Evolutionary conservation across 2,797 vertebrate genomes (phyloP).

Genomic region (Bradypodion pumilum): DNA sequence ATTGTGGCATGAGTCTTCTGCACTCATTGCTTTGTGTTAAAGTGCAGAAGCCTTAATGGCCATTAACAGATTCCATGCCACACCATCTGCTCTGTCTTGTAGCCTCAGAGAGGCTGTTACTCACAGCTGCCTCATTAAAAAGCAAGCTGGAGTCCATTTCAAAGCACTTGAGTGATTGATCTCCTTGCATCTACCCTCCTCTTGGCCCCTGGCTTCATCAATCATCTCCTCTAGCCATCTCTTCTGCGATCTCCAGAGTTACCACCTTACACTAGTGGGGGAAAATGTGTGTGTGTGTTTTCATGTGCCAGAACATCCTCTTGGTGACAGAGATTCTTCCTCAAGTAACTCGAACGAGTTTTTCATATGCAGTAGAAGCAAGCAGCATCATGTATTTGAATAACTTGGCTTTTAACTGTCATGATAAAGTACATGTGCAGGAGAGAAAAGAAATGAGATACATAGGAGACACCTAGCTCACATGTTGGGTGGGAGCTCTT

Average conservation of each 20-base stretch:
- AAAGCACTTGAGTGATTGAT: background rate
- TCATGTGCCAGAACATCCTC: background rate
- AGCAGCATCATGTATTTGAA: background rate
- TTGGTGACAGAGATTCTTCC: background rate
- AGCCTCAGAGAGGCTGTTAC: rapidly evolving
- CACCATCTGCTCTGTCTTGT: background rate
- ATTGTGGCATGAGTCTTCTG: background rate
- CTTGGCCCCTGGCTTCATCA: background rate
- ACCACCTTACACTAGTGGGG: background rate
- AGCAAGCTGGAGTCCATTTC: background rate
- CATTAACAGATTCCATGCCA: background rate
- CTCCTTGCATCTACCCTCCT: background rate
- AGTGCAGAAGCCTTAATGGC: background rate
- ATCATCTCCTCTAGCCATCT: background rate
- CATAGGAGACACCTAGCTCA: background rate
- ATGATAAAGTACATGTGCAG: background rate
- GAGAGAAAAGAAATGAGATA: background rate
- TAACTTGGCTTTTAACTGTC: background rate
- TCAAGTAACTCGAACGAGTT: background rate
- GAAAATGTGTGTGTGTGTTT: background rate
- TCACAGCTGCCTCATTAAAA: background rate
- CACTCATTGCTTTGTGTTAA: background rate
- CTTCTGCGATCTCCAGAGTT: background rate
- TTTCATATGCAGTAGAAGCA: background rate
- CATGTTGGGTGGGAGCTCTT: background rate